These are phyloP conservation scores for Daptonema setosum DNA, from an alignment of 2,888 invertebrate genomes.

Conservation along the genomic window DNA sequence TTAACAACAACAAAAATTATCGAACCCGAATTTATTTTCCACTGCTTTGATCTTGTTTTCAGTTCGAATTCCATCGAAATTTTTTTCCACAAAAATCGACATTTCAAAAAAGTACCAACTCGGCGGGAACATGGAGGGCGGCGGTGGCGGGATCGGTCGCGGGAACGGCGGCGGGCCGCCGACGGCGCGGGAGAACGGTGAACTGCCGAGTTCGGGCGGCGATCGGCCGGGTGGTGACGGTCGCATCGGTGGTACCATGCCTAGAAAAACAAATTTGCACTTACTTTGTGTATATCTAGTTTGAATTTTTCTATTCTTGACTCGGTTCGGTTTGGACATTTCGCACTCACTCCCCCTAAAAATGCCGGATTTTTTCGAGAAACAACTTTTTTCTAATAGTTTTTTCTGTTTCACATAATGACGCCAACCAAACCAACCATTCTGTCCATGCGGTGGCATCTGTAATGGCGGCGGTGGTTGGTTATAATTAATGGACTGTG, in stretches of 20 bases:
- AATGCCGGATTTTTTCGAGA: too few relatives aligned
- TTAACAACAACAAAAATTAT: too few relatives aligned
- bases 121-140: not conserved
- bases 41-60: too few relatives aligned
- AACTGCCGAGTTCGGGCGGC: not conserved
- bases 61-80: too few relatives aligned
- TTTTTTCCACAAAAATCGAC: not conserved
- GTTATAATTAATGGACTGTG: too few relatives aligned
- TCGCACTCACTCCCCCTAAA: too few relatives aligned
- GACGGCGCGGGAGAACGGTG: not conserved
- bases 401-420: not conserved
- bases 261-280: too few relatives aligned
- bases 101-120: not conserved
- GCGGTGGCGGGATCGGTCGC: not conserved
- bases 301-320: too few relatives aligned
- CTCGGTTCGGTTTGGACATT: too few relatives aligned
- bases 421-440: not conserved
- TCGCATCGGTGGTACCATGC: not conserved
- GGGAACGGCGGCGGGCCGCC: not conserved
- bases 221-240: not conserved
- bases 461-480: not conserved
- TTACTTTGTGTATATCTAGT: too few relatives aligned
- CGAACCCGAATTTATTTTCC: too few relatives aligned
- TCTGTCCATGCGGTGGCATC: not conserved
- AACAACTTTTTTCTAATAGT: too few relatives aligned